Evolutionary conservation across 2,113 vertebrate genomes (phyloP), one percentile per base, ranked within the genome.

Genomic region (Leptosomus discolor): DNA sequence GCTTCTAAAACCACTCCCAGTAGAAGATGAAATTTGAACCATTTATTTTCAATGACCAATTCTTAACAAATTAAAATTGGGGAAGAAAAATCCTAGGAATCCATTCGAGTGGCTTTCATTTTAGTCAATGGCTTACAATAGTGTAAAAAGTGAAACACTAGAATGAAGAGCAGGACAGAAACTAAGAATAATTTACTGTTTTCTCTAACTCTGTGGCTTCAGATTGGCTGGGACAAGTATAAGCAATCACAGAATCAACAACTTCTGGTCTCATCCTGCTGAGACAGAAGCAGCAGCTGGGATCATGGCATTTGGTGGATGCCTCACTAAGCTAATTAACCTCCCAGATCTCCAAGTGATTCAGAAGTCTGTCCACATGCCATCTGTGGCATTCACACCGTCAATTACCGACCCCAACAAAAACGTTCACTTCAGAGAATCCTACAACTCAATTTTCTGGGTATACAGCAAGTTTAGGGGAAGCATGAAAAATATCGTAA

Each of bases 91-190:
- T 3, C 18, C 18, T 53, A 39, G 23, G 57, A 23, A 68, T 15
- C 34, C 10, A 3, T 75, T 36, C 50, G 4, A 63, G 15, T 13
- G 70, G 30, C 9, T 82, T 88, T 90, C 17, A 69, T 85, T 92
- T 84, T 45, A 74, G 12, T 53, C n/a, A 85, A 22, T 3, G 75
- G 34, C 27, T 77, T 57, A 23, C 15, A 78, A 11, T 11, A 46
- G 6, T 58, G 91, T 73, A 61, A 65, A 39, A 74, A 48, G n/a
- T 69, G 15, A 95, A 95, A 89, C 11, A 53, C 85, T 34, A 34
- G 26, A 56, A 11, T 15, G 37, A 95, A 79, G 13, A 91, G 3
- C 12, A 92, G 18, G 12, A 41, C 21, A 61, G 19, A 82, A 92
- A 39, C 36, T 29, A 57, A 63, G 58, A 46, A 29, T 58, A 60